These are phyloP conservation scores for Pantherophis alleghaniensis DNA, from an alignment of 2,797 vertebrate genomes.

Conservation along the genomic window DNA sequence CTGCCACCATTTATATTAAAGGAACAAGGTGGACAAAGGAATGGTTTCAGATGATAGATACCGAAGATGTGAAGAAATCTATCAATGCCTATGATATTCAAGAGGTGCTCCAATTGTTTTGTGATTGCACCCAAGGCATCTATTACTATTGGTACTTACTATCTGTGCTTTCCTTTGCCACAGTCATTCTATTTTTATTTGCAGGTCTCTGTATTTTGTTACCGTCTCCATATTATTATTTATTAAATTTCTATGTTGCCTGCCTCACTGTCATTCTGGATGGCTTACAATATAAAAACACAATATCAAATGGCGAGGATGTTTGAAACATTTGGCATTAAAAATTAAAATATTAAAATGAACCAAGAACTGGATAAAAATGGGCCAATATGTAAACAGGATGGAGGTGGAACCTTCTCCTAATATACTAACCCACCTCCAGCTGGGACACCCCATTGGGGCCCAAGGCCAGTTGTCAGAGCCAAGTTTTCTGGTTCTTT, in stretches of 20 bases:
- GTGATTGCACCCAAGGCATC: neutral
- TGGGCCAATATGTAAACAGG: neutral
- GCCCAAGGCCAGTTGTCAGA: neutral
- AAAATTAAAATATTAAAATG: neutral
- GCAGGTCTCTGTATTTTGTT: neutral
- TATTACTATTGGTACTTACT: neutral
- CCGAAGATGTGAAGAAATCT: neutral
- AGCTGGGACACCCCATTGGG: neutral
- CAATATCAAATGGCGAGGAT: neutral
- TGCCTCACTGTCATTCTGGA: neutral
- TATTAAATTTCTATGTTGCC: neutral
- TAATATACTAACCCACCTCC: neutral
- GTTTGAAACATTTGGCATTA: neutral
- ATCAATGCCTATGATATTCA: neutral
- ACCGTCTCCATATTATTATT: neutral
- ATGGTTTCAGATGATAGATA: neutral
- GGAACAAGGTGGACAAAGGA: neutral
- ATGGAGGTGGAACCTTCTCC: neutral
- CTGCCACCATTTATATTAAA: neutral
- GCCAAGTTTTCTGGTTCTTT: neutral
- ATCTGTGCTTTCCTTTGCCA: neutral
- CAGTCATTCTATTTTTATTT: neutral
- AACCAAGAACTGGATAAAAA: neutral
- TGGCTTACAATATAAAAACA: neutral
- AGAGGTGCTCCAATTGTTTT: neutral